A percentile compares a stretch with the other conserved stretches of the same genome.
phyloP scores from a whole-genome alignment of 2,113 vertebrate species.

The Podocnemis expansa region DNA sequence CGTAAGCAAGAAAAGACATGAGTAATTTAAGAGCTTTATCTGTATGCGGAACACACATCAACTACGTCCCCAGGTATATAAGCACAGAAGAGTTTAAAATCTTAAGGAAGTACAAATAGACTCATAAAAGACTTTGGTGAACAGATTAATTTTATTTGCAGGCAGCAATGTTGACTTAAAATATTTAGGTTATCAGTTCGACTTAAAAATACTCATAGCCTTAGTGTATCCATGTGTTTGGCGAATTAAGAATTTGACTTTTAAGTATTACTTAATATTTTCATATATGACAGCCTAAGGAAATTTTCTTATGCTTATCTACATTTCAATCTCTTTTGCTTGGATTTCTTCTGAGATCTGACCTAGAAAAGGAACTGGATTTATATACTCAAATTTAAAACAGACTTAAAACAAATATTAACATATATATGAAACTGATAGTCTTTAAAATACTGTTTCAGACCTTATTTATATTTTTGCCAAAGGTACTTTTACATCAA shows the following conservation, averaged over 20 bases:
- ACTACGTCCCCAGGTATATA: rapidly evolving
- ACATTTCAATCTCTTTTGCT: constrained; percentile 3
- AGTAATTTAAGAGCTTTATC: not conserved
- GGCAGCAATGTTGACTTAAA: constrained; percentile 9
- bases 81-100: not conserved
- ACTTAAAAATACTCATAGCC: not conserved
- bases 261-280: constrained; percentile 22
- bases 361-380: constrained; percentile 43
- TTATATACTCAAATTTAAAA: constrained; percentile 37
- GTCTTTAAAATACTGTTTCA: constrained; percentile 37
- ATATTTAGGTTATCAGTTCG: constrained; percentile 24
- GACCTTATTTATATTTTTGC: constrained; percentile 19
- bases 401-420: constrained; percentile 14
- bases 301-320: constrained; percentile 53
- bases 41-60: not conserved
- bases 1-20: not conserved
- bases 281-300: not conserved
- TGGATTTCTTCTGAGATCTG: constrained; percentile 47
- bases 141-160: constrained; percentile 21
- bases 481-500: constrained; percentile 30
- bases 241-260: constrained; percentile 39
- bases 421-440: constrained; percentile 37
- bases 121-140: constrained; percentile 4
- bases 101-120: not conserved
- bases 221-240: not conserved